Evolutionary conservation across 2,113 vertebrate genomes (phyloP).

Genomic region (Amazona guildingii): DNA sequence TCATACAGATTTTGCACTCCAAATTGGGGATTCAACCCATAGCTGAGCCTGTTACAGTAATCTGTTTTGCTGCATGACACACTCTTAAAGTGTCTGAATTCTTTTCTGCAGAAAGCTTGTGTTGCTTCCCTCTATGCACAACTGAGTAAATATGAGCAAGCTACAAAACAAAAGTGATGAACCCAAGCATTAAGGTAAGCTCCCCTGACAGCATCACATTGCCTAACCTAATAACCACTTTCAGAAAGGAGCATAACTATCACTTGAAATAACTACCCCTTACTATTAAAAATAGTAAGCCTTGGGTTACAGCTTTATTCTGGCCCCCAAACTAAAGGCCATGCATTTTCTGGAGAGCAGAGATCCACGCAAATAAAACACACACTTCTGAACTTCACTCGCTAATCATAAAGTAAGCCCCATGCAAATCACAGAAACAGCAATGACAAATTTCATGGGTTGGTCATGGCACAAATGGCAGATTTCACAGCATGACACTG

Average conservation of each 20-base stretch:
- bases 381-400: not conserved
- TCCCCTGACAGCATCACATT: not conserved
- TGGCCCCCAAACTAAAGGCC: not conserved
- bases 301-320: not conserved
- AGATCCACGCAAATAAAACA: not conserved
- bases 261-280: not conserved
- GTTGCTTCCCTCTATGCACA: not conserved
- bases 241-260: not conserved
- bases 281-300: not conserved
- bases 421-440: constrained; percentile 62
- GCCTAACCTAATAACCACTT: not conserved
- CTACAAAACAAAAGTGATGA: not conserved
- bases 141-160: not conserved
- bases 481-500: constrained; percentile 72
- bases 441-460: constrained; percentile 72
- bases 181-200: not conserved
- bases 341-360: not conserved
- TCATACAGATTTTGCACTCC: not conserved
- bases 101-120: not conserved
- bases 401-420: constrained; percentile 17
- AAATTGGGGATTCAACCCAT: not conserved
- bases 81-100: not conserved
- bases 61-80: not conserved
- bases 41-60: not conserved
- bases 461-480: constrained; percentile 67